Base-by-base conservation (phyloP, 2,113 vertebrate genomes). In the Corythornis madagascariensis region DNA sequence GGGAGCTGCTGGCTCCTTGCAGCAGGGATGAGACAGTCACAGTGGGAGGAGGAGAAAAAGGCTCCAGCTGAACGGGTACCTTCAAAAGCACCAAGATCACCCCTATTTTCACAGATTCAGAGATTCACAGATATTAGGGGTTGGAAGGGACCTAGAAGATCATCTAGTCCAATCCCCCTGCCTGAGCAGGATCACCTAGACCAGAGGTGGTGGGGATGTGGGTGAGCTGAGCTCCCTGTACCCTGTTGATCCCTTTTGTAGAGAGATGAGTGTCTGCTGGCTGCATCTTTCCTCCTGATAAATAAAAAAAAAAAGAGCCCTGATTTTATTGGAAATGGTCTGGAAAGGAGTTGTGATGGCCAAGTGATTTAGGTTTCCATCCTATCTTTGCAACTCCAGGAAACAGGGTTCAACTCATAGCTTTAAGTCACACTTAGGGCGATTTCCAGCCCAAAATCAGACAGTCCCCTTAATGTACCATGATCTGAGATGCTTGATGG, bases 11-110 rank as follows among this genome's bases (percentile, higher is more conserved):
- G 3, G 38, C 38, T 86, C 31, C 20, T 75, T 6, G 1, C 12
- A 0, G 1, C 0, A 0, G 11, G 12, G 5, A 33, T 55, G 45
- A 80, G 55, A 11, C 16, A 29, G 1, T 14, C n/a, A 25, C 9
- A 12, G 55, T 50, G 28, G 40, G 24, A 67, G 55, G 21, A 21
- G 7, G 11, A 8, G 35, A 11, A 38, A 47, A 45, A 77, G 22
- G 21, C 63, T 86, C 26, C 28, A 26, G 33, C 21, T 78, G 55
- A 50, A 16, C 25, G 11, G 35, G 11, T 63, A 5, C 13, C 67
- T 19, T 40, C 24, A 22, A 89, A 66, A 61, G 8, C n/a, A 45
- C 24, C 0, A 2, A 50, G 8, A 33, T 47, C 12, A 12, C 20
- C 56, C 29, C 1, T 0, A 0, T 74, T 57, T 81, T n/a, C n/a